phyloP scores from a whole-genome alignment of 2,797 vertebrate genomes.

The Carcharodon carcharias region DNA sequence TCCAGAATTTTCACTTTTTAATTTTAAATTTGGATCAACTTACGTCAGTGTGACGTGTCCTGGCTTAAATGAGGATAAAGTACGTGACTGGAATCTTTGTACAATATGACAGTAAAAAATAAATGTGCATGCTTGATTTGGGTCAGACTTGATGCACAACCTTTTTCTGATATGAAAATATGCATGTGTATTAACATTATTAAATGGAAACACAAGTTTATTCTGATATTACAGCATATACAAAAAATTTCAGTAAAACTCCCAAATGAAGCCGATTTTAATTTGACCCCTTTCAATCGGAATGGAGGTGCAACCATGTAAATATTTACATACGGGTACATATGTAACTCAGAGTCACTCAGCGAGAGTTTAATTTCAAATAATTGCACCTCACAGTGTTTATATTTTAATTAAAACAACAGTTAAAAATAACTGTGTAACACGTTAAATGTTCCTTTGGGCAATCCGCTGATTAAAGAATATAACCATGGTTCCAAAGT shows the following conservation, averaged over 20 bases:
- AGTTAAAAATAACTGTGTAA: conserved; percentile 21
- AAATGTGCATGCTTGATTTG: not conserved
- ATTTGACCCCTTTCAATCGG: not conserved
- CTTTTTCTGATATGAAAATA: not conserved
- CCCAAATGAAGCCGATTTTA: not conserved
- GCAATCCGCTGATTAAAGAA: not conserved
- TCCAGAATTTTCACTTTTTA: not conserved
- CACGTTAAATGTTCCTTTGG: conserved; percentile 25
- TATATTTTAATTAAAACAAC: conserved; percentile 29
- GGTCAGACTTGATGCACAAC: not conserved
- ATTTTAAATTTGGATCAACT: not conserved
- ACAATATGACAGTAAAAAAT: not conserved
- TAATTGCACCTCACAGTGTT: conserved; percentile 24
- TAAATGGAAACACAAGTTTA: not conserved
- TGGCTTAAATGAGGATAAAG: not conserved
- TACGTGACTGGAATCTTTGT: not conserved
- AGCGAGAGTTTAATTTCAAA: conserved; percentile 34
- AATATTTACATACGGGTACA: not conserved
- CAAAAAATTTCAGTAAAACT: not conserved
- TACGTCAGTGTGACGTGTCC: not conserved
- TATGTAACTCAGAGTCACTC: not conserved
- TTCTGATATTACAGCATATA: not conserved
- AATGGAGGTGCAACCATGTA: not conserved
- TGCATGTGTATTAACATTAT: not conserved
- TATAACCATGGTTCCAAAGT: conserved; percentile 20